Percentiles rank a stretch among this genome's conserved stretches.
Evolutionary conservation across 2,888 invertebrate genomes (phyloP).

Genomic region (Melinopterus prodromus): DNA sequence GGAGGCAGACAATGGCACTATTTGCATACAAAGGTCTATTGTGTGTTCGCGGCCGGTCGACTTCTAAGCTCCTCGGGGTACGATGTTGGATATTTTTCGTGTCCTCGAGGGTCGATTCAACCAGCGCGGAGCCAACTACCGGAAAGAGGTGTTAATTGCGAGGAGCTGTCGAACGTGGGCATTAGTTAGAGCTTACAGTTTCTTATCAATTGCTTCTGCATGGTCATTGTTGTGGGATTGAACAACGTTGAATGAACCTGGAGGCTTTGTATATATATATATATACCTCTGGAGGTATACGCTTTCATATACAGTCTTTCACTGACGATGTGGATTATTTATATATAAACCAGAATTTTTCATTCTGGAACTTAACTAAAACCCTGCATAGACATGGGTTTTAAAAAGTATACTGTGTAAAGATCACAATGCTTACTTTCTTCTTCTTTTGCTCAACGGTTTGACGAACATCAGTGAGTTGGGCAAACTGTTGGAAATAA

Average conservation of each 20-base stretch:
- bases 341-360: too few species aligned
- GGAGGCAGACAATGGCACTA: slow-evolving; percentile 48
- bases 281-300: too few species aligned
- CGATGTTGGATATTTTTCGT: slow-evolving; percentile 30
- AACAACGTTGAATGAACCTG: not conserved
- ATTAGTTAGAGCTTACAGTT: not conserved
- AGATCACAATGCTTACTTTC: too few species aligned
- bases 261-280: not conserved
- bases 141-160: slow-evolving; percentile 46
- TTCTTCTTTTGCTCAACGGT: too few species aligned
- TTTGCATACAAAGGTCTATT: slow-evolving; percentile 54
- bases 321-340: too few species aligned
- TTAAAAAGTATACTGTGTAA: too few species aligned
- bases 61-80: slow-evolving; percentile 40
- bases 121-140: slow-evolving; percentile 41
- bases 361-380: too few species aligned
- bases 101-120: slow-evolving; percentile 35
- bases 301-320: too few species aligned
- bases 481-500: too few species aligned
- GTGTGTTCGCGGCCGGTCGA: slow-evolving; percentile 43
- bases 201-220: not conserved
- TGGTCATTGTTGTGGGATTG: not conserved
- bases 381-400: too few species aligned
- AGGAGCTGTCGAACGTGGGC: not conserved
- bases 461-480: too few species aligned